Conservation (phyloP, 2,797 vertebrate species). For the Poeciliopsis turneri region DNA sequence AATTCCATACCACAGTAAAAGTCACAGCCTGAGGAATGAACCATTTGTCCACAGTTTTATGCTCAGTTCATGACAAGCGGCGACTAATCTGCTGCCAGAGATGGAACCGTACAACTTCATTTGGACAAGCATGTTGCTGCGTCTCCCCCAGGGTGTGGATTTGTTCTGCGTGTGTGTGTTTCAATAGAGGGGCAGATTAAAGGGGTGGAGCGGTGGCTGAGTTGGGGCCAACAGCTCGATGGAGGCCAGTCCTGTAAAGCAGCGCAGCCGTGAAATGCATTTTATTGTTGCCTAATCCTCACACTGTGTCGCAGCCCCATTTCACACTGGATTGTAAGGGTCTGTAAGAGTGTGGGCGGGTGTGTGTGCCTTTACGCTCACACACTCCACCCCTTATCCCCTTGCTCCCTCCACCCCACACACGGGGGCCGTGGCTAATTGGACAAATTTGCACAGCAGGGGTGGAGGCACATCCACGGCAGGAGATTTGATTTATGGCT, state of each 20-base stretch:
- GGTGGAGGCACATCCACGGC: constrained; percentile 82
- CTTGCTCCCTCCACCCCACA: constrained; percentile 46
- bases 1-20: constrained; percentile 2
- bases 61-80: constrained; percentile 11
- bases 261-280: constrained; percentile 78
- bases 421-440: constrained; percentile 90
- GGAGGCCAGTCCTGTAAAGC: constrained; percentile 74
- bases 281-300: constrained; percentile 87
- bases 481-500: constrained; percentile 85
- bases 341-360: constrained; percentile 34
- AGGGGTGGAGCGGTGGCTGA: constrained; percentile 56
- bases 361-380: constrained; percentile 31
- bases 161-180: constrained; percentile 42
- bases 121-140: constrained; percentile 62
- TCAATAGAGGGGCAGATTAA: constrained; percentile 52
- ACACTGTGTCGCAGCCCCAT: constrained; percentile 84
- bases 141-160: constrained; percentile 68
- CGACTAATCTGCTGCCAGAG: constrained; percentile 40
- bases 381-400: constrained; percentile 49
- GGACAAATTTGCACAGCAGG: constrained; percentile 98
- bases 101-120: constrained; percentile 45
- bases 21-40: neutral
- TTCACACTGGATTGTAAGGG: constrained; percentile 87
- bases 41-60: constrained; percentile 14
- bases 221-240: constrained; percentile 69